Base-by-base conservation (phyloP, 2,113 vertebrate genomes). In the Xiphophorus hellerii region DNA sequence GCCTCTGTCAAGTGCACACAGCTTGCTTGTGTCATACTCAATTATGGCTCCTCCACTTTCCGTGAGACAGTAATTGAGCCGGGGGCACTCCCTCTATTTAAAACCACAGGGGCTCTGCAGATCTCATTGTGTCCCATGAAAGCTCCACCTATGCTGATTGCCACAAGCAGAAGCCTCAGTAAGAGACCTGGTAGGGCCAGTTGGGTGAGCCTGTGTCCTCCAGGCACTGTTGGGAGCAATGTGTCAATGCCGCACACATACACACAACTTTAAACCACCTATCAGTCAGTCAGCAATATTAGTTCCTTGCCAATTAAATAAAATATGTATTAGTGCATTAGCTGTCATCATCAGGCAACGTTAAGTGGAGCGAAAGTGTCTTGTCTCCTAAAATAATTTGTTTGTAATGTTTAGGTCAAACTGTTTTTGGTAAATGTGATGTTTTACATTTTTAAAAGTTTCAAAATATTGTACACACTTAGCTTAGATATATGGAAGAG, bases 21-120 rank as follows among this genome's bases (percentile, higher is more conserved):
- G 92, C 92, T 90, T 89, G 87, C 81, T 81, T 64, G 80, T 87
- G 92, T 92, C 92, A 91, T 82, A 84, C 85, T 90, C 87, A 90
- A 93, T 93, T 92, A 91, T 67, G 76, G 70, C 69, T 82, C 75
- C 66, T 84, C 75, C 84, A 77, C 77, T 86, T 89, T 87, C 71
- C 73, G 48, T 71, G 70, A 83, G 85, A 90, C 84, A 87, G 83
- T 89, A 85, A 91, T 90, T 89, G 88, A 91, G 92, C 90, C 87
- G 20, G 83, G 90, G 91, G 91, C 93, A 82, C 63, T 90, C 83
- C 78, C 76, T 91, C 89, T 87, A 86, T 92, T 91, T 91, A 87
- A 91, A 90, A 89, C 88, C 89, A 87, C 88, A 68, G 80, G 87
- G 88, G 88, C 79, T 81, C 68, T 73, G 75, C 77, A 70, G 76